Conservation (phyloP, 2,888 invertebrate genomes). For the Coecobrya sp. region DNA sequence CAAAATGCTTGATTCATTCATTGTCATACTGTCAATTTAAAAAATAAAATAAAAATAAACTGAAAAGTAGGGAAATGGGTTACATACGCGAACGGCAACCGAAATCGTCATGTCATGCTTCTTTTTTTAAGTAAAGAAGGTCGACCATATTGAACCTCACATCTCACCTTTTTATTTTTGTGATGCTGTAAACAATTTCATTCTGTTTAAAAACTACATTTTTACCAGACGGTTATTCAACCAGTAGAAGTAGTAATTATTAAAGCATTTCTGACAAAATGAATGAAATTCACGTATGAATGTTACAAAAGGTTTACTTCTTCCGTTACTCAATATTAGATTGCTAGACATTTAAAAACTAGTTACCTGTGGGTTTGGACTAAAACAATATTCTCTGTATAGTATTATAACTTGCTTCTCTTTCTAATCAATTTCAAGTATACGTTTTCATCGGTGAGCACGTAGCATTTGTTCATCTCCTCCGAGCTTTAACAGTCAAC, state of each 20-base stretch:
- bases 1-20: conserved; percentile 40
- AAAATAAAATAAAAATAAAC: conserved; percentile 20
- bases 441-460: conserved; percentile 97
- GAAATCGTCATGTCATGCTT: conserved; percentile 1
- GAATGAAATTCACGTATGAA: too few species aligned
- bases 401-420: background rate
- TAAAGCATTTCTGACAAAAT: too few species aligned
- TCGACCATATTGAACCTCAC: background rate
- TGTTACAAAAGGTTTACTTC: too few species aligned
- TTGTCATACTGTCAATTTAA: conserved; percentile 28
- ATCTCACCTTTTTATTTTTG: conserved; percentile 18
- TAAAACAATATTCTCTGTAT: background rate
- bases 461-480: conserved; percentile 95
- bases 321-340: too few species aligned
- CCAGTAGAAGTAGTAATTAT: too few species aligned
- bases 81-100: background rate
- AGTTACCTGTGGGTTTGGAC: too few species aligned
- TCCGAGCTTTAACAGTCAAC: conserved; percentile 92
- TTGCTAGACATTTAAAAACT: too few species aligned
- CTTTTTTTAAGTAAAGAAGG: background rate
- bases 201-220: too few species aligned
- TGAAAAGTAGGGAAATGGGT: conserved; percentile 49
- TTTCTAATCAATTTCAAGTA: conserved; percentile 89
- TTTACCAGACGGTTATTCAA: too few species aligned
- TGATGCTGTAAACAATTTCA: too few species aligned